phyloP scores from a whole-genome alignment of 2,888 invertebrate genomes.

The Pristionchus mayeri region DNA sequence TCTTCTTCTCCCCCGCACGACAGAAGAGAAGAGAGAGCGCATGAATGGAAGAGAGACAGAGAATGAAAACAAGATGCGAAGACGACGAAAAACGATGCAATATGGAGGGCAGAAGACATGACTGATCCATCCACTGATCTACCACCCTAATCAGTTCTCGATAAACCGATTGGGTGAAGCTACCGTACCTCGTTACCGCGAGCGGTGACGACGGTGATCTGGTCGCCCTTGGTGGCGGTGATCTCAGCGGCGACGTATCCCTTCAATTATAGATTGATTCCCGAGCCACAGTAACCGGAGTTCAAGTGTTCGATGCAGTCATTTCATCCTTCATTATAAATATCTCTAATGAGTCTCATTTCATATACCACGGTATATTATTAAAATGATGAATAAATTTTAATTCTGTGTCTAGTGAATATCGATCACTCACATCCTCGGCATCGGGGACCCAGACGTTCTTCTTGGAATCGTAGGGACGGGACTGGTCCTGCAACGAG shows the following conservation, averaged over 20 bases:
- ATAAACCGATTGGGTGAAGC: neutral
- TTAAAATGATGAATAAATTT: neutral
- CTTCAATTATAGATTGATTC: slow-evolving; percentile 25
- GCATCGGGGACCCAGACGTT: slow-evolving; percentile 98
- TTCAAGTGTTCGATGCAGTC: too few species aligned
- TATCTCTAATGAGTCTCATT: too few species aligned
- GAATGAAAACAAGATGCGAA: slow-evolving; percentile 17
- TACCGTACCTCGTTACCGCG: slow-evolving; percentile 66
- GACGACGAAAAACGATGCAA: slow-evolving; percentile 7
- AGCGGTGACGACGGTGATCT: slow-evolving; percentile 91
- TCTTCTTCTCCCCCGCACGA: slow-evolving; percentile 1
- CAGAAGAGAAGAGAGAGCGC: neutral
- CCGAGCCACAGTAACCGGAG: slow-evolving; percentile 52
- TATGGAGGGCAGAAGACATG: neutral
- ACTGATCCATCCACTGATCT: slow-evolving; percentile 31
- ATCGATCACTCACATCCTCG: slow-evolving; percentile 82
- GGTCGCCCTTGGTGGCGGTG: slow-evolving; percentile 97
- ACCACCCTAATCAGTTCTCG: neutral
- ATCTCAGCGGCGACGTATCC: slow-evolving; percentile 97
- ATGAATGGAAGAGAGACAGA: neutral
- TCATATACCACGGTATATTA: too few species aligned
- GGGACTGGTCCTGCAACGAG: slow-evolving; percentile 88
- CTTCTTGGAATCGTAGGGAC: slow-evolving; percentile 99
- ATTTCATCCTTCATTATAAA: too few species aligned
- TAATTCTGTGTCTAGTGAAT: too few species aligned